Evolutionary conservation across 2,797 vertebrate genomes (phyloP).

Genomic region (Selene dorsalis): DNA sequence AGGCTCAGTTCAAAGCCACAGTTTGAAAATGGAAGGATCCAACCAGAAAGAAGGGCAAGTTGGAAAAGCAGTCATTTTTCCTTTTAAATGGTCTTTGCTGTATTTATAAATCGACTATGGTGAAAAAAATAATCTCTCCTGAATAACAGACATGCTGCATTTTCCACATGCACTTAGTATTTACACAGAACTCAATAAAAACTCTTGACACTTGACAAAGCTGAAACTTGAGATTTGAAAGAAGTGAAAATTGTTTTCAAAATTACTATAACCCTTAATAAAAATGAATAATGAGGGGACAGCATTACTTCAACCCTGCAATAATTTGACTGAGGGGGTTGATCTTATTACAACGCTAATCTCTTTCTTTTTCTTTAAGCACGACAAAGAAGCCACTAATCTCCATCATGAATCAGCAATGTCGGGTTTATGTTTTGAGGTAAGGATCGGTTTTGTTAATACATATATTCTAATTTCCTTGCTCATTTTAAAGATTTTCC

Average conservation of each 20-base stretch:
- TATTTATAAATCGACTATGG: not conserved
- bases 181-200: not conserved
- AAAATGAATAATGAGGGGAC: not conserved
- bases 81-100: not conserved
- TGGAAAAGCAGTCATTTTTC: not conserved
- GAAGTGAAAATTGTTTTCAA: not conserved
- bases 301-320: not conserved
- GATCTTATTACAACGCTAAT: not conserved
- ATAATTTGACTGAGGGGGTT: not conserved
- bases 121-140: not conserved
- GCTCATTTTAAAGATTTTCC: not conserved
- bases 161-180: slow-evolving; percentile 1
- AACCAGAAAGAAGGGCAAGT: not conserved
- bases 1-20: not conserved
- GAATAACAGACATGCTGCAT: not conserved
- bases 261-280: not conserved
- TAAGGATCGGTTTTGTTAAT: not conserved
- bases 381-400: not conserved
- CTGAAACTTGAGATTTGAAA: slow-evolving; percentile 18
- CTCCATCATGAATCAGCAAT: not conserved
- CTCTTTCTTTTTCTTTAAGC: not conserved
- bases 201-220: slow-evolving; percentile 2
- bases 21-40: not conserved
- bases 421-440: not conserved
- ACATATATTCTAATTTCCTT: not conserved